These are phyloP conservation scores for Tinea semifulvella DNA, from an alignment of 2,888 invertebrate species.

Conservation along the genomic window DNA sequence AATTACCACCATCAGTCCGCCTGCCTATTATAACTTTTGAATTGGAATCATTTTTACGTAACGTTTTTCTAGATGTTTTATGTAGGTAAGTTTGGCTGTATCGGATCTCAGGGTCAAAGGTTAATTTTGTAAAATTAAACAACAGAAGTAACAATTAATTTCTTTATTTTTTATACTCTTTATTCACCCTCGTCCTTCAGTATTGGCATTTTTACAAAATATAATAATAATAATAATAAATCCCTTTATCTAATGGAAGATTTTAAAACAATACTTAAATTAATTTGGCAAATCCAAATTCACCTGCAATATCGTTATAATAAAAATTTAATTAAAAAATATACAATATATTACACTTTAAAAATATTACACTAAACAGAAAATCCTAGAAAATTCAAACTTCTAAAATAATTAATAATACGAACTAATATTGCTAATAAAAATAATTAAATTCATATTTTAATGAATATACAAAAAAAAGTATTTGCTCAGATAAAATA, in stretches of 20 bases:
- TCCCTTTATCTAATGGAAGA: slow-evolving; percentile 57
- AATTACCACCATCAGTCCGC: too few species aligned
- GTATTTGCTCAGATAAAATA: not conserved
- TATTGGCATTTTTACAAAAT: slow-evolving; percentile 62
- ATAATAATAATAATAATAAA: slow-evolving; percentile 34
- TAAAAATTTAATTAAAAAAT: slow-evolving; percentile 31
- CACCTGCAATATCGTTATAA: slow-evolving; percentile 40
- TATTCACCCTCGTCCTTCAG: slow-evolving; percentile 47
- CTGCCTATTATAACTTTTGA: too few species aligned
- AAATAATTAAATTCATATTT: slow-evolving; percentile 21
- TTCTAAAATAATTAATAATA: slow-evolving; percentile 26
- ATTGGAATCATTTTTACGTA: too few species aligned
- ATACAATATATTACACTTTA: slow-evolving; percentile 6
- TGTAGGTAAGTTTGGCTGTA: too few species aligned
- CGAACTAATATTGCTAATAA: slow-evolving; percentile 43
- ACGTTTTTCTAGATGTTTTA: too few species aligned
- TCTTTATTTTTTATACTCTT: slow-evolving; percentile 13
- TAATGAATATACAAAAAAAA: slow-evolving; percentile 31
- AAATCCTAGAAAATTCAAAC: slow-evolving; percentile 3
- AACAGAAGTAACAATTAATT: slow-evolving; percentile 33
- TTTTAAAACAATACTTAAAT: slow-evolving; percentile 53
- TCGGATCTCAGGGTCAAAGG: too few species aligned
- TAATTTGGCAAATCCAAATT: slow-evolving; percentile 64
- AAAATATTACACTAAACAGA: slow-evolving; percentile 2
- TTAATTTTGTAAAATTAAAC: slow-evolving; percentile 33